These are phyloP conservation scores for Notodromas monacha DNA, from an alignment of 2,888 invertebrate species.

Conservation along the genomic window DNA sequence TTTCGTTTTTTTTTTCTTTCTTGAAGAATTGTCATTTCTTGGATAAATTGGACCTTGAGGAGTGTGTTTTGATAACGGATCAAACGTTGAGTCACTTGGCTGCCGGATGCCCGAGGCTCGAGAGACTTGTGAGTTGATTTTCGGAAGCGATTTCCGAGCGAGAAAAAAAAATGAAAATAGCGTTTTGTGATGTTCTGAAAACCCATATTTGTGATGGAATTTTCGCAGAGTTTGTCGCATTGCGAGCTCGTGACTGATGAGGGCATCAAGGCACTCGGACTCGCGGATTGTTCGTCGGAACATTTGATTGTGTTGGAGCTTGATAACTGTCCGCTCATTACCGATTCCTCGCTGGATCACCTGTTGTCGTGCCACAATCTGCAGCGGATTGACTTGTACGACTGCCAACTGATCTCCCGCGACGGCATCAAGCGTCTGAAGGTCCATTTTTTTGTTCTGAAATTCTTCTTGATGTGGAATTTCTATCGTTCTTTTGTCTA, in stretches of 20 bases:
- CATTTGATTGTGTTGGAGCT: conserved; percentile 72
- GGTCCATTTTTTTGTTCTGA: conserved; percentile 29
- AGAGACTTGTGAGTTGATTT: conserved; percentile 42
- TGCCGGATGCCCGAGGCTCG: conserved; percentile 72
- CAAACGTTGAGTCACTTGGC: conserved; percentile 66
- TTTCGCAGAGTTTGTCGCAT: conserved; percentile 35
- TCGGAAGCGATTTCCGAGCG: not conserved
- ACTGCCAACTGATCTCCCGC: conserved; percentile 91
- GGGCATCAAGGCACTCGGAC: conserved; percentile 70
- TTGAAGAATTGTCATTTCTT: conserved; percentile 60
- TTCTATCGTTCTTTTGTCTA: not conserved
- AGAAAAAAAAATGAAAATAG: conserved; percentile 1
- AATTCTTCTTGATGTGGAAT: no score
- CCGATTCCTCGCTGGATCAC: conserved; percentile 80
- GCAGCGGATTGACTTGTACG: conserved; percentile 86
- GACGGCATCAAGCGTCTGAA: conserved; percentile 78
- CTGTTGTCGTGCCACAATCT: conserved; percentile 74
- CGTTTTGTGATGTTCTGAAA: conserved; percentile 6
- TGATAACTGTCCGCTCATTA: conserved; percentile 93
- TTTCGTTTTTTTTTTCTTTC: conserved; percentile 7
- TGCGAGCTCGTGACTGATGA: conserved; percentile 96
- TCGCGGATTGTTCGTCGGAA: conserved; percentile 73
- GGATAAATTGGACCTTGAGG: conserved; percentile 91
- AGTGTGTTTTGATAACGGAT: conserved; percentile 86
- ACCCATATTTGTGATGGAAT: not conserved